Base-by-base conservation (phyloP, 2,888 invertebrate species). In the Hylaea fasciaria region DNA sequence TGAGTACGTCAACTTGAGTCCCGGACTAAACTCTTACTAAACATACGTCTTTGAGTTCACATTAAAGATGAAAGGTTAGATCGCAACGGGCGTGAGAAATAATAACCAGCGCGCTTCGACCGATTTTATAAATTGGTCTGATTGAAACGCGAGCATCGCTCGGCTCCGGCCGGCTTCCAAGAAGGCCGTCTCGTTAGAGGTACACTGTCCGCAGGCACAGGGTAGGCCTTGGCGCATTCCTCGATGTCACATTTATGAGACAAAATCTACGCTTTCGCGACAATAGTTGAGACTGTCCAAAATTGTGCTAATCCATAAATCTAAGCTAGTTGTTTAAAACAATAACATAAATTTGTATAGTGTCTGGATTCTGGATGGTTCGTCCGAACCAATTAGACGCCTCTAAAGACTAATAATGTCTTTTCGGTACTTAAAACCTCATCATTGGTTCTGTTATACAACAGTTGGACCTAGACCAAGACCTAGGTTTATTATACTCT, bases 131-230 rank as follows among this genome's bases (percentile, higher is more conserved):
- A 91, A 91, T 91, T 90, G 91, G 91, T 81, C 84, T 89, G 89
- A 91, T 92, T 91, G 90, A 89, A 90, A 87, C 86, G 89, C 88
- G 86, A 82, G 80, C 74, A 44, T 83, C 83, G 85, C 81, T 84
- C 80, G 81, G 75, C 77, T 32, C 32, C 32, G 10, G 39, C 41
- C 37, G 76, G 73, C 77, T 89, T 90, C 90, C 87, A 79, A 89
- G 91, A 89, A 90, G 77, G 71, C 73, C 69, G 82, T 72, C 87
- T 89, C 81, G 86, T 87, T 86, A 86, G 82, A 82, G 85, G 85
- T n/a, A 87, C 88, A 85, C 77, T 85, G 85, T 76, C 81, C 84
- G 76, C 77, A 73, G 80, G 72, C 74, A 10, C 72, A 75, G 74
- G 76, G 76, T 77, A 74, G 41, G 28, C 59, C 74, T 68, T 68